These are phyloP conservation scores for Ailuropoda melanoleuca DNA, from an alignment of 2,113 vertebrate species.

Conservation along the genomic window DNA sequence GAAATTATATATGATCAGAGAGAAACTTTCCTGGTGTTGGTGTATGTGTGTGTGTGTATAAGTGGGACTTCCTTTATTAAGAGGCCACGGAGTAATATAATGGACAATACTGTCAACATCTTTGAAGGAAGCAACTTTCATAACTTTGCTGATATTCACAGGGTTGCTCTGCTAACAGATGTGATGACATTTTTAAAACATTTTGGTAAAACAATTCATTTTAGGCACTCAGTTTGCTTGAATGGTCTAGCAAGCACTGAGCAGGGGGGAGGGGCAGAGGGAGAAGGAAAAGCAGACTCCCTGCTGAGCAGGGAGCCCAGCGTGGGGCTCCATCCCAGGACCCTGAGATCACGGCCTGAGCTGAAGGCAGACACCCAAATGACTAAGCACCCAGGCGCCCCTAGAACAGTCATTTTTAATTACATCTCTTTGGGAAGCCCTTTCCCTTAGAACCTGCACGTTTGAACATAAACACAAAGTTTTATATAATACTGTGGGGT, in stretches of 20 bases:
- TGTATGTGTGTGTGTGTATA: neutral
- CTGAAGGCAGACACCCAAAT: neutral
- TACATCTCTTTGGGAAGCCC: neutral
- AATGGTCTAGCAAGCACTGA: neutral
- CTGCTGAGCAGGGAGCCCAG: neutral
- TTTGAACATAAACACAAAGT: neutral
- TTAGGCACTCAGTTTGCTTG: neutral
- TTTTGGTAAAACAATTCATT: slow-evolving; percentile 22
- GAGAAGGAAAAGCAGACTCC: neutral
- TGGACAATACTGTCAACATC: neutral
- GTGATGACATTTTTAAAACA: neutral
- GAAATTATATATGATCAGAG: neutral
- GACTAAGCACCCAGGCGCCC: neutral
- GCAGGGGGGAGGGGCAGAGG: neutral
- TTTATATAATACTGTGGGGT: neutral
- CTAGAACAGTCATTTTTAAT: slow-evolving; percentile 21
- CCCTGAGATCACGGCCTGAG: neutral
- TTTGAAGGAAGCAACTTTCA: neutral
- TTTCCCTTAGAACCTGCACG: neutral
- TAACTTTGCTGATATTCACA: neutral
- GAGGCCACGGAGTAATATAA: neutral
- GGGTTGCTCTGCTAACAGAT: neutral
- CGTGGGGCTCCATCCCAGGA: neutral
- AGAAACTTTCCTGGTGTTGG: neutral
- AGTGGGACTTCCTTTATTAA: neutral